Evolutionary conservation across 2,888 invertebrate species (phyloP), one percentile per base, ranked within the genome.

Genomic region (Aspidiotus destructor): DNA sequence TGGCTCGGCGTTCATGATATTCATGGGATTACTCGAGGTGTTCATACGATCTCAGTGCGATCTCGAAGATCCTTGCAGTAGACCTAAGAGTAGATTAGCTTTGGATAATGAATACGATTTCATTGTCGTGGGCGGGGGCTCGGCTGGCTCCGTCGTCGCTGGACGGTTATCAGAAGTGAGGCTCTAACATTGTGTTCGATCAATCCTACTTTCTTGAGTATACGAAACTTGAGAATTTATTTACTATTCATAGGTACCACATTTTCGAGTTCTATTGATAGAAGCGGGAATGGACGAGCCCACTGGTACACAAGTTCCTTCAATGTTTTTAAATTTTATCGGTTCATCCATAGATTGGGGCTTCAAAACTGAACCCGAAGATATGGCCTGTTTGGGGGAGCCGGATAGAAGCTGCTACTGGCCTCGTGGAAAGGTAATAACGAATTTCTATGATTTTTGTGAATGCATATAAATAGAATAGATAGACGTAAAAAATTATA

Each of bases 291-390:
- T 86, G 70, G 90, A 92, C 75, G 92, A 92, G 76, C 90, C 92
- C 0, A 89, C 91, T 0, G 91, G 91, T 1, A 86, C 90, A 0
- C 91, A 92, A 76, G 89, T 92, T 62, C 93, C 93, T 0, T 90
- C 92, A 3, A 89, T 92, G 85, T 91, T 91, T 77, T 82, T 92
- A 69, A 91, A 92, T 79, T 91, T 89, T 76, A 82, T 91, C 69
- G 90, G 89, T 7, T 87, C 87, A 60, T 87, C 88, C 72, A 90
- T 93, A 73, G 93, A 93, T 78, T 93, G 92, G 90, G 84, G 86
- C 41, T 93, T 86, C 77, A 84, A 83, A 72, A 93, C 93, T 0
- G 90, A 92, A 76, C 88, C 91, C 0, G 92, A 93, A 76, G 82
- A 83, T 68, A 80, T 81, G 9, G 88, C 90, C 0, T 92, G 92